Evolutionary conservation across 2,113 vertebrate genomes (phyloP).

Genomic region (Nyctibius bracteatus): DNA sequence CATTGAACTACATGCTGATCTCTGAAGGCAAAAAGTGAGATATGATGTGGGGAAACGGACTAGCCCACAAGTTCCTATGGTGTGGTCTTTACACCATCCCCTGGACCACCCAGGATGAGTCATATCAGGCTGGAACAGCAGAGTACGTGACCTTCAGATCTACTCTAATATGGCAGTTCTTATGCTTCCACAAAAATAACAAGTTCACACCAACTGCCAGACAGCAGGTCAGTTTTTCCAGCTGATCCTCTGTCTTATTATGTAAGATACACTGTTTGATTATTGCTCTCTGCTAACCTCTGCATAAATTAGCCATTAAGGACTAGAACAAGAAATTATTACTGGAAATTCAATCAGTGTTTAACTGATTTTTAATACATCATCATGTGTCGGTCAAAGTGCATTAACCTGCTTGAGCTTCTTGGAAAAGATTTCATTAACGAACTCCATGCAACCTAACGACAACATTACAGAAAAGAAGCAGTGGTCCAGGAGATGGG

Average conservation of each 20-base stretch:
- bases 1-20: not conserved
- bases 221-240: conserved; percentile 12
- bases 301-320: conserved; percentile 26
- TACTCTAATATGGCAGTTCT: not conserved
- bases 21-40: not conserved
- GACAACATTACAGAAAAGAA: not conserved
- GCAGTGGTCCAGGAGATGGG: not conserved
- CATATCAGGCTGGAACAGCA: not conserved
- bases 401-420: not conserved
- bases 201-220: not conserved
- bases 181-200: not conserved
- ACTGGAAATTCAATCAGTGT: conserved; percentile 21
- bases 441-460: not conserved
- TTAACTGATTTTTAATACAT: not conserved
- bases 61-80: not conserved
- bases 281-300: not conserved
- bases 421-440: not conserved
- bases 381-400: not conserved
- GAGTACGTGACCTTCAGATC: not conserved
- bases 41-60: not conserved
- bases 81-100: not conserved
- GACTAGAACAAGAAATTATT: not conserved
- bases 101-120: not conserved
- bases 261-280: not conserved
- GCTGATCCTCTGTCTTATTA: conserved; percentile 6